Base-by-base conservation (phyloP, 2,113 vertebrate species). In the Tragulus kanchil region DNA sequence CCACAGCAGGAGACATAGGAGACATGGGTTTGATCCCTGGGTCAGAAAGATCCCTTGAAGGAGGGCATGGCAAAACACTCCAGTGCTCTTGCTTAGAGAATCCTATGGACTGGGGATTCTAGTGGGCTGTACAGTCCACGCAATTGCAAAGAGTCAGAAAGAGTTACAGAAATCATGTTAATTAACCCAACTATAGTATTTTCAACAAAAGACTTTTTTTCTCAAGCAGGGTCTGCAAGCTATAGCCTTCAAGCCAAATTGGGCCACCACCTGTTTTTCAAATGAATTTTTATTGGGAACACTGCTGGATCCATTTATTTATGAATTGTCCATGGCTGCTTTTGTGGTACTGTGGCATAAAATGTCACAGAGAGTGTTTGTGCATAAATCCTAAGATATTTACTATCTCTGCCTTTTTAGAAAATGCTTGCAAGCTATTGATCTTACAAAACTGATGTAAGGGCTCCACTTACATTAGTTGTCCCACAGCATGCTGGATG, bases 201-300 rank as follows among this genome's bases (percentile, higher is more conserved):
- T 94, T 89, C 61, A 92, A 56, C 19, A 92, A 45, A 54, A 77
- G 10, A 14, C 15, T 58, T n/a, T 65, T 65, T 93, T 84, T 95
- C n/a, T 48, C 54, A 79, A 62, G 8, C n/a, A 69, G 17, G 3
- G 11, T 50, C 28, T 54, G 5, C 10, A 96, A 84, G 16, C 13
- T 28, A 62, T 3, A 88, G 9, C 8, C 42, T 48, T 93, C 12
- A 85, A 85, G 42, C 8, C 36, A 64, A 94, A 85, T 69, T 85
- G 26, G 25, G 5, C 31, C 7, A 65, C 10, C 19, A 62, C 6
- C 3, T 69, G 13, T 15, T 86, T 92, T 94, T 13, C 54, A 93
- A 94, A 78, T 93, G 59, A 92, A 90, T 10, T 79, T 90, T 93
- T 89, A 93, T 78, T 91, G 78, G 85, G 78, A 93, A 59, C 45